Base-by-base conservation (phyloP, 2,113 vertebrate genomes). In the Prolemur simus region DNA sequence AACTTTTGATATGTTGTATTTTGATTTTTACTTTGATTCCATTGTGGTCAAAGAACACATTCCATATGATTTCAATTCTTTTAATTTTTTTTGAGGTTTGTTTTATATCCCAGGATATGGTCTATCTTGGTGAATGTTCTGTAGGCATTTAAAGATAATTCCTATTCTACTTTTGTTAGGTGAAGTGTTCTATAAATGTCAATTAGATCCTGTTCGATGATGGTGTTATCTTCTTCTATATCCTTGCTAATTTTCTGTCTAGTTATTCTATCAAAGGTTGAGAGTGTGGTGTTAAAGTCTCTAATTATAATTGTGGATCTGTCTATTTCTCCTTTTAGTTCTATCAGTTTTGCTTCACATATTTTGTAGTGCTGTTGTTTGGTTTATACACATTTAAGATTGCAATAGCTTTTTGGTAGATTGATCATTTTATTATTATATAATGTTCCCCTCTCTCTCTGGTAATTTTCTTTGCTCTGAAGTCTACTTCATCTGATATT, bases 401-500 rank as follows among this genome's bases (percentile, higher is more conserved):
- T 82, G 21, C 14, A 86, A 37, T 71, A 52, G 95, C 17, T 87
- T 95, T 77, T 94, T 56, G 45, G 64, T 87, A 13, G 56, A 47
- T 42, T 87, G 73, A 86, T 49, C 13, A 3, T 83, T 95, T 88
- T 80, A 91, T 66, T 81, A 80, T 85, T 85, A 80, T 56, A 85
- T 85, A 95, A 80, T 89, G 18, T 89, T 83, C 8, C 54, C 64
- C 39, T 93, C 21, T 63, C 27, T 86, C 83, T 96, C 20, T 77
- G 56, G 34, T 86, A 92, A 69, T 85, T 93, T 95, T 92, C 34
- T 89, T 95, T 92, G 81, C 32, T 94, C 64, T 95, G 56, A 94
- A 89, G 32, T 92, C 10, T 80, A 68, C 42, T 76, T 95, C 87
- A 80, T 64, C 54, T 87, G 42, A 80, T 94, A 92, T 74, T 80